Conservation (phyloP, 2,888 invertebrate genomes). For the Heliconius erato region DNA sequence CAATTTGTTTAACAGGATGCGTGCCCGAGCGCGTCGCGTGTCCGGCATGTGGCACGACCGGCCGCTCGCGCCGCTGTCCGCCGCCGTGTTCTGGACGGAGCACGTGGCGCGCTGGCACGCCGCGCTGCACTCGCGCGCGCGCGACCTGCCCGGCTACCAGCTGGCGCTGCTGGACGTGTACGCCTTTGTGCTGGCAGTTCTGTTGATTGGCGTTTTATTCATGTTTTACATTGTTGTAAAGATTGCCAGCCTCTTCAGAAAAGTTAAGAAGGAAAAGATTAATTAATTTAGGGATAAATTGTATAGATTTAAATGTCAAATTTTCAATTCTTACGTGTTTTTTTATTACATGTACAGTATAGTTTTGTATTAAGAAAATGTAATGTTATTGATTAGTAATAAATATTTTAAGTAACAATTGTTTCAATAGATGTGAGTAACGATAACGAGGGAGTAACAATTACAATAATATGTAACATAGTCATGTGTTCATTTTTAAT, state of each 20-base stretch:
- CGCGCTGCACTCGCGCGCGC: slow-evolving; percentile 67
- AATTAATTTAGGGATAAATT: background rate
- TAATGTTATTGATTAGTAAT: background rate
- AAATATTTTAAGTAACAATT: background rate
- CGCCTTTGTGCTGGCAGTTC: slow-evolving; percentile 60
- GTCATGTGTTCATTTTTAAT: too few species aligned
- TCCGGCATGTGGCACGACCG: slow-evolving; percentile 85
- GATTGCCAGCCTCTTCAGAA: slow-evolving; percentile 47
- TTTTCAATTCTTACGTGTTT: background rate
- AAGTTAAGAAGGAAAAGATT: slow-evolving; percentile 18
- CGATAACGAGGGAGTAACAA: too few species aligned
- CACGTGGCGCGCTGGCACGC: slow-evolving; percentile 80
- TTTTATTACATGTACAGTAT: background rate
- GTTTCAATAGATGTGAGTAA: background rate
- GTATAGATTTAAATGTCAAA: background rate
- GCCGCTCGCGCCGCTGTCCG: slow-evolving; percentile 81
- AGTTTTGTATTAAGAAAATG: background rate
- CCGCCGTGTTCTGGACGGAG: slow-evolving; percentile 86
- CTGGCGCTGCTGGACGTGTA: slow-evolving; percentile 71
- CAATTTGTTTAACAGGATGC: slow-evolving; percentile 70
- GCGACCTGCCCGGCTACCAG: slow-evolving; percentile 69
- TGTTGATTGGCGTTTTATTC: slow-evolving; percentile 59
- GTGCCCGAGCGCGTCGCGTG: slow-evolving; percentile 72
- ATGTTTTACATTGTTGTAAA: slow-evolving; percentile 62
- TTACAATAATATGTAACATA: too few species aligned